phyloP scores from a whole-genome alignment of 2,888 invertebrate genomes.

The Neoitamus cyanurus region DNA sequence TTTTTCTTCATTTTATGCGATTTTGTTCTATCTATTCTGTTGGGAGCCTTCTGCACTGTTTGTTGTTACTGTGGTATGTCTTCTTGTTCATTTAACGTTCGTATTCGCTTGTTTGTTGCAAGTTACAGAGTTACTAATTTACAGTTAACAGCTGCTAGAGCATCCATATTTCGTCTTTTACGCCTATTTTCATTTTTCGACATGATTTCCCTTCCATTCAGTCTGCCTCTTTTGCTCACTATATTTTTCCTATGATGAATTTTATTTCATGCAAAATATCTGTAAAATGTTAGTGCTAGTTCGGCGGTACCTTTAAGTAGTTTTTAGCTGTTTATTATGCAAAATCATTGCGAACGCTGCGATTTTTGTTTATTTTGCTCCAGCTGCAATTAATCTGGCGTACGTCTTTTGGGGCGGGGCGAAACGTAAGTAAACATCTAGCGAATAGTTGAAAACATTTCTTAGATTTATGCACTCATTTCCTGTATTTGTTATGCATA shows the following conservation, averaged over 20 bases:
- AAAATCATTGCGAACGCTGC: not conserved
- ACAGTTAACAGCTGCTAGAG: not conserved
- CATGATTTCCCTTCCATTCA: not conserved
- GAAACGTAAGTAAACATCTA: conserved; percentile 13
- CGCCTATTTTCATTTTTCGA: not conserved
- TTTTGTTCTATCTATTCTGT: not conserved
- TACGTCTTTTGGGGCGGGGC: not conserved
- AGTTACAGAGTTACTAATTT: not conserved
- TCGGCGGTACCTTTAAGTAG: not conserved
- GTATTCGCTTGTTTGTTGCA: conserved; percentile 19
- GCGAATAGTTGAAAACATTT: not conserved
- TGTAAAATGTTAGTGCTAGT: conserved; percentile 11
- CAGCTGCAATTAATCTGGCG: not conserved
- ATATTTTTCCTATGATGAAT: not conserved
- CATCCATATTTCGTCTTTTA: conserved; percentile 1
- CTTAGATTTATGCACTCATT: conserved; percentile 17
- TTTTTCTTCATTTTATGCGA: not conserved
- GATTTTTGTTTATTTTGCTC: not conserved
- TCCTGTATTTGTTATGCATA: conserved; percentile 20
- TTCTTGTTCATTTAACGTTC: conserved; percentile 13
- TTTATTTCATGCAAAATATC: not conserved
- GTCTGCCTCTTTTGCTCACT: not conserved
- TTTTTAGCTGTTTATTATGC: not conserved
- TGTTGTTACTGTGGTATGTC: conserved; percentile 33
- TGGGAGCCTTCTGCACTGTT: conserved; percentile 34